phyloP scores from a whole-genome alignment of 2,797 vertebrate genomes.

The Philypnodon macrostomus region DNA sequence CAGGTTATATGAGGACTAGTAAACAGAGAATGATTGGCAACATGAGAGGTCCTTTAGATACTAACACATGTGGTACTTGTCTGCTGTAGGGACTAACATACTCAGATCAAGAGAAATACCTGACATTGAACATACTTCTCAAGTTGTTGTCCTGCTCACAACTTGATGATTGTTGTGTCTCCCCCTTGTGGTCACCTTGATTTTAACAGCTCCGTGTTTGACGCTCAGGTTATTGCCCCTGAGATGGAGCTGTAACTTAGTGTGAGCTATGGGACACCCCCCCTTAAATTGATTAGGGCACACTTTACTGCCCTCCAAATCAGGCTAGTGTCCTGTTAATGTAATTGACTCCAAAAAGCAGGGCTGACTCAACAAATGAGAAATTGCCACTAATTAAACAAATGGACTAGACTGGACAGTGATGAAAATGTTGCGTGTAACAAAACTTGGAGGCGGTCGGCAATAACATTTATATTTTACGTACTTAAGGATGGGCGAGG shows the following conservation, averaged over 20 bases:
- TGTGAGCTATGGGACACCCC: conserved; percentile 31
- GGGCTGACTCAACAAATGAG: conserved; percentile 63
- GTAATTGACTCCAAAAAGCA: conserved; percentile 62
- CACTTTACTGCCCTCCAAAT: conserved; percentile 58
- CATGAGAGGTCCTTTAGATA: too few species aligned
- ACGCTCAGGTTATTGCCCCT: neutral
- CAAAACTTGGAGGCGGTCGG: conserved; percentile 18
- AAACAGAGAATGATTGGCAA: neutral
- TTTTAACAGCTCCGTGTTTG: conserved; percentile 8
- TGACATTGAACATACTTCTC: neutral
- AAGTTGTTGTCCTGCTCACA: neutral
- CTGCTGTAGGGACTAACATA: too few species aligned
- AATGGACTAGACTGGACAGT: conserved; percentile 56
- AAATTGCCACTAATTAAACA: conserved; percentile 60
- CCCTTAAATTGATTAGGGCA: conserved; percentile 54
- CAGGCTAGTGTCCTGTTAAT: conserved; percentile 49
- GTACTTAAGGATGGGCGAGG: conserved; percentile 35
- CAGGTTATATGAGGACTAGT: neutral
- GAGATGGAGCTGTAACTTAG: conserved; percentile 18
- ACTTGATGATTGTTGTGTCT: conserved; percentile 16
- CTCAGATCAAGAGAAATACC: too few species aligned
- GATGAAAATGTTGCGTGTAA: conserved; percentile 42
- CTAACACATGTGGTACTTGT: too few species aligned
- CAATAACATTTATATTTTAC: conserved; percentile 43
- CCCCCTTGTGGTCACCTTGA: conserved; percentile 50